A percentile compares a stretch with the other conserved stretches of the same genome.
Evolutionary conservation across 2,113 vertebrate species (phyloP).

Genomic region (Rallus limicola): DNA sequence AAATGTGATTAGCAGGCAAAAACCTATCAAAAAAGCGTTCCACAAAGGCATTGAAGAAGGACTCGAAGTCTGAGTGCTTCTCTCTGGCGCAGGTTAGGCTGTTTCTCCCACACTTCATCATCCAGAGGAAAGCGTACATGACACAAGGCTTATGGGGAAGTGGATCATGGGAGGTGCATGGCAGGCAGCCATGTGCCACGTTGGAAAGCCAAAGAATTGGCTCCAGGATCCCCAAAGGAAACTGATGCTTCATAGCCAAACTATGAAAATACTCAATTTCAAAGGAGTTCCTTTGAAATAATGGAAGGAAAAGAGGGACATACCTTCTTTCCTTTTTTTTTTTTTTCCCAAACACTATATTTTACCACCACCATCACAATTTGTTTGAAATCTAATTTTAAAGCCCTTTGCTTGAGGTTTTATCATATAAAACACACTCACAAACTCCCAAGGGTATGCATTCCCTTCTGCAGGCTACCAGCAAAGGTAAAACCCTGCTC

Average conservation of each 20-base stretch:
- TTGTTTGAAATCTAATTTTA: not conserved
- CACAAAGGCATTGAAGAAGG: not conserved
- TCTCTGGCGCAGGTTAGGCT: not conserved
- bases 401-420: not conserved
- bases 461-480: not conserved
- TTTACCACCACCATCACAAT: not conserved
- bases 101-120: not conserved
- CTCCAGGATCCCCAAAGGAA: not conserved
- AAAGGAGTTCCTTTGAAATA: not conserved
- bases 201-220: not conserved
- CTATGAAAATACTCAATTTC: no score
- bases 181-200: not conserved
- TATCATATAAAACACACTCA: not conserved
- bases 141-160: accelerated
- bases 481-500: not conserved
- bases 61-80: not conserved
- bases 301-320: not conserved
- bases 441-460: not conserved
- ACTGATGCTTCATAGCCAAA: not conserved
- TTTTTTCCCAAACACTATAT: not conserved
- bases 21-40: not conserved
- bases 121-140: not conserved
- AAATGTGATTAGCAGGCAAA: not conserved
- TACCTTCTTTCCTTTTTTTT: not conserved
- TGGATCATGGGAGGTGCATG: not conserved